Conservation (phyloP, 2,113 vertebrate species). For the Telmatochromis sp. region DNA sequence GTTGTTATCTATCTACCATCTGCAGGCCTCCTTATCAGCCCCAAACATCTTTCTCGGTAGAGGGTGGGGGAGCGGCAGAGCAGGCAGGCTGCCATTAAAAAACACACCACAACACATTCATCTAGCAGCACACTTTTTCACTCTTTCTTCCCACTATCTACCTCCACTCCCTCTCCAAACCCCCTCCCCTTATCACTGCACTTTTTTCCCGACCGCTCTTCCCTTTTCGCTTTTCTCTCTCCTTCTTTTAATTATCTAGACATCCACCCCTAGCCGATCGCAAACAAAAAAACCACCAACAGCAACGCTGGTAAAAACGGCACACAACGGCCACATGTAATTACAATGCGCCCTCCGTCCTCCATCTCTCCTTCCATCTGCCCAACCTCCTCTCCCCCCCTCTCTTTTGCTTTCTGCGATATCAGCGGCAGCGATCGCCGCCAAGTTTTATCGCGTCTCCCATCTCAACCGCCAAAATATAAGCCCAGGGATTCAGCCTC, state of each 20-base stretch:
- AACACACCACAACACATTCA: slow-evolving; percentile 64
- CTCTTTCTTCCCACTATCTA: background rate
- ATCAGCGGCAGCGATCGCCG: slow-evolving; percentile 52
- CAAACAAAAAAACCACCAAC: slow-evolving; percentile 32
- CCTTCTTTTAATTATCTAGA: slow-evolving; percentile 51
- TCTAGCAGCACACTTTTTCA: slow-evolving; percentile 47
- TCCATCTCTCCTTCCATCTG: slow-evolving; percentile 51
- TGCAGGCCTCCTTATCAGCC: slow-evolving; percentile 68
- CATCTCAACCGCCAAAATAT: slow-evolving; percentile 77
- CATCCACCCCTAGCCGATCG: slow-evolving; percentile 46
- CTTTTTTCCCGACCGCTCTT: background rate
- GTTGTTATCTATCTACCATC: slow-evolving; percentile 68
- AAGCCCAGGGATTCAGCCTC: slow-evolving; percentile 68
- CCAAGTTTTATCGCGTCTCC: slow-evolving; percentile 63
- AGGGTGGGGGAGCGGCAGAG: slow-evolving; percentile 16
- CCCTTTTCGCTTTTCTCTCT: background rate
- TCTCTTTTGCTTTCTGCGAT: slow-evolving; percentile 6
- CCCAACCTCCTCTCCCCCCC: background rate
- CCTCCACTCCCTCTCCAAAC: background rate
- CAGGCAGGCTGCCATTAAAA: slow-evolving; percentile 48
- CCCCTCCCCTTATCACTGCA: background rate
- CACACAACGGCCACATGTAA: slow-evolving; percentile 65
- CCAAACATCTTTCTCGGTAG: slow-evolving; percentile 56
- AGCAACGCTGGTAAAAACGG: slow-evolving; percentile 28
- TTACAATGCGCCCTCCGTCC: slow-evolving; percentile 66